phyloP scores from a whole-genome alignment of 2,888 invertebrate species.

The Hypselothyrea guttata region DNA sequence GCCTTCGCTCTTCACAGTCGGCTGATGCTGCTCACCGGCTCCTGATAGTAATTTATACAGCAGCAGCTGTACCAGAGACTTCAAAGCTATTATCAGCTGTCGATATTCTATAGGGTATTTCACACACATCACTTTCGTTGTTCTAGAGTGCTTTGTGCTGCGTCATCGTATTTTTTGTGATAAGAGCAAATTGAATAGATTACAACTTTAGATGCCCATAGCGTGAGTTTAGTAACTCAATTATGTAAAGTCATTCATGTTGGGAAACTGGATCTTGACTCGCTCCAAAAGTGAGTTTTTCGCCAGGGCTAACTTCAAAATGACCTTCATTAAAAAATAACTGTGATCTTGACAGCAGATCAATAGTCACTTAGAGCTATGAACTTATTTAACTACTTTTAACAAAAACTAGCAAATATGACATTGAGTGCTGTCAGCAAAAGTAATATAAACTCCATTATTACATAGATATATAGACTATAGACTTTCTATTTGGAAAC shows the following conservation, averaged over 20 bases:
- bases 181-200: constrained; percentile 21
- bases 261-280: constrained; percentile 32
- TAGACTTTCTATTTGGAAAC: too few species aligned
- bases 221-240: not conserved
- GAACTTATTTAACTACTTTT: not conserved
- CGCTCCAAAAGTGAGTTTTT: constrained; percentile 21
- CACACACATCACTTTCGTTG: constrained; percentile 20
- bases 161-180: constrained; percentile 26
- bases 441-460: too few species aligned
- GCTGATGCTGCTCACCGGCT: constrained; percentile 47
- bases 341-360: constrained; percentile 12
- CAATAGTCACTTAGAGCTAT: constrained; percentile 22
- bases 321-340: constrained; percentile 33
- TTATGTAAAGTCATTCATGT: not conserved
- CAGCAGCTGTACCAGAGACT: constrained; percentile 64
- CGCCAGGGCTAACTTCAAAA: constrained; percentile 27
- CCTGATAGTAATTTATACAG: constrained; percentile 75
- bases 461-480: too few species aligned
- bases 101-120: constrained; percentile 14
- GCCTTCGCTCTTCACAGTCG: constrained; percentile 24
- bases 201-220: not conserved
- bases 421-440: constrained; percentile 4
- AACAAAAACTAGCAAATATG: constrained; percentile 6
- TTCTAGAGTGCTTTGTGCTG: constrained; percentile 12
- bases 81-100: constrained; percentile 37